Conservation (phyloP, 2,888 invertebrate genomes). For the Nemapogon koenigi region DNA sequence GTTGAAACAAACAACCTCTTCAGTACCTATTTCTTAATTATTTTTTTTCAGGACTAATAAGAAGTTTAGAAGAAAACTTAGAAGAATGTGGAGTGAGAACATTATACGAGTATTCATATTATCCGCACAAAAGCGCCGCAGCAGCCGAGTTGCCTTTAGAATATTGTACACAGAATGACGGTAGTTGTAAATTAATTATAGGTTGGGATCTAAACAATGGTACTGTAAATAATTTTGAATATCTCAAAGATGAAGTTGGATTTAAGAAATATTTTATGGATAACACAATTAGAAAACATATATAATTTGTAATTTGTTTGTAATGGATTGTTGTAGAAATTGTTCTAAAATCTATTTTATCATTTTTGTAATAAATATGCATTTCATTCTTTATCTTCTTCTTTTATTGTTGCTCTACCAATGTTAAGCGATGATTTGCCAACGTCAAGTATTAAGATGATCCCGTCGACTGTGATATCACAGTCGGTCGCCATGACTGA, state of each 20-base stretch:
- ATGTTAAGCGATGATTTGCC: too few species aligned
- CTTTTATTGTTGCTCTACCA: too few species aligned
- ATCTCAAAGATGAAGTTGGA: conserved; percentile 34
- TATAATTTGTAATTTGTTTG: background rate
- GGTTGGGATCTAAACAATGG: conserved; percentile 49
- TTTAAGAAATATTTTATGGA: conserved; percentile 40
- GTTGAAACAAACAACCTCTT: too few species aligned
- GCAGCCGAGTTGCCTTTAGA: conserved; percentile 30
- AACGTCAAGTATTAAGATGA: too few species aligned
- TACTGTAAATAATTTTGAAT: conserved; percentile 46
- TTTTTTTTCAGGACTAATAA: conserved; percentile 31
- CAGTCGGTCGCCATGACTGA: too few species aligned
- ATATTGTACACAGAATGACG: conserved; percentile 39
- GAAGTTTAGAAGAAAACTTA: conserved; percentile 33
- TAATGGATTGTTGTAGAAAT: too few species aligned
- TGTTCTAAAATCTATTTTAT: too few species aligned
- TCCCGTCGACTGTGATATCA: too few species aligned
- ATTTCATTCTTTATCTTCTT: too few species aligned
- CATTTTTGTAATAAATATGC: too few species aligned
- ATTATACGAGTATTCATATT: conserved; percentile 43
- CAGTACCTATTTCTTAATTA: too few species aligned
- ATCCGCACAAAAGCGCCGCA: conserved; percentile 28
- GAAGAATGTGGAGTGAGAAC: conserved; percentile 37
- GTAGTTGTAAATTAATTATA: conserved; percentile 39
- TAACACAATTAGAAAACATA: background rate